Evolutionary conservation across 2,797 vertebrate species (phyloP).

Genomic region (Notolabrus celidotus): DNA sequence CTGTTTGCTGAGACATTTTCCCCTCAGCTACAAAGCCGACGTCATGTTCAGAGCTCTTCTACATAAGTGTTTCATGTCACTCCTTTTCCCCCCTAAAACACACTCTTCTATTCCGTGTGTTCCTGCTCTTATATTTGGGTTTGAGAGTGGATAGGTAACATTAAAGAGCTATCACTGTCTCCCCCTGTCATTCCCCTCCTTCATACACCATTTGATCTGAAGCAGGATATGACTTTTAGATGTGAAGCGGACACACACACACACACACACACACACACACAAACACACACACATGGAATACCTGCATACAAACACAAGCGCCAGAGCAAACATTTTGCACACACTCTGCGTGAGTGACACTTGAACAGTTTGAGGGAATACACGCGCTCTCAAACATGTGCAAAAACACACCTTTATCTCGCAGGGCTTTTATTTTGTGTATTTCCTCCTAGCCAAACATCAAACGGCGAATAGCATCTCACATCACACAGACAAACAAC

Average conservation of each 20-base stretch:
- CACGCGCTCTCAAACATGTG: slow-evolving; percentile 64
- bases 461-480: slow-evolving; percentile 68
- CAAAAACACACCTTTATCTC: slow-evolving; percentile 76
- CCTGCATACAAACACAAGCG: slow-evolving; percentile 47
- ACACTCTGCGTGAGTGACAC: slow-evolving; percentile 74
- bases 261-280: slow-evolving; percentile 41
- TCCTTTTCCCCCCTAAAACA: slow-evolving; percentile 74
- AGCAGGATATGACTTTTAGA: slow-evolving; percentile 81
- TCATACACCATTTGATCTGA: slow-evolving; percentile 83
- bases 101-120: slow-evolving; percentile 75
- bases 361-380: slow-evolving; percentile 72
- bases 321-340: slow-evolving; percentile 51
- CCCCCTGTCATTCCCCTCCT: slow-evolving; percentile 77
- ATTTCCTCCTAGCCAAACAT: slow-evolving; percentile 76
- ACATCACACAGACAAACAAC: slow-evolving; percentile 71
- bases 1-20: slow-evolving; percentile 66
- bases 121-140: slow-evolving; percentile 81
- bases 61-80: slow-evolving; percentile 83
- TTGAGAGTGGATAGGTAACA: slow-evolving; percentile 82
- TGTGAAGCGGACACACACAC: slow-evolving; percentile 70
- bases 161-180: slow-evolving; percentile 81
- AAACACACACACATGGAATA: slow-evolving; percentile 22
- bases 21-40: slow-evolving; percentile 70
- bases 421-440: slow-evolving; percentile 74
- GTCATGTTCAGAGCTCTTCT: slow-evolving; percentile 81